Conservation (phyloP, 2,113 vertebrate genomes). For the Mesitornis unicolor region DNA sequence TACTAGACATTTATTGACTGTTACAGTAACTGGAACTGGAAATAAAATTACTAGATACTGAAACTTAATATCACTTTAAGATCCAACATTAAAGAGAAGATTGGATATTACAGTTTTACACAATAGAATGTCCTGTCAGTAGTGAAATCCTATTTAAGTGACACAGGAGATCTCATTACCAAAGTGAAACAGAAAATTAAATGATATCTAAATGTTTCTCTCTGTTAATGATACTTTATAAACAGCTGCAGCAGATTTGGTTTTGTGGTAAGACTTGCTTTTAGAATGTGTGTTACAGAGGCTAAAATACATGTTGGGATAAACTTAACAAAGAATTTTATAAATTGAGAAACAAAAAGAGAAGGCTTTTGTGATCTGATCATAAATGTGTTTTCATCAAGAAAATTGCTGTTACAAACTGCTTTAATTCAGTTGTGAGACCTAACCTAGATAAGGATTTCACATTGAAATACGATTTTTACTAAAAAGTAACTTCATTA, state of each 20-base stretch:
- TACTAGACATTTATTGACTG: background rate
- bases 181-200: background rate
- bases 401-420: background rate
- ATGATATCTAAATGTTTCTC: background rate
- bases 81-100: background rate
- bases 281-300: background rate
- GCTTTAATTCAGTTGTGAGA: background rate
- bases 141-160: background rate
- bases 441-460: background rate
- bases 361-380: background rate
- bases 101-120: background rate
- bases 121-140: background rate
- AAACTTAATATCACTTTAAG: background rate
- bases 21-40: background rate
- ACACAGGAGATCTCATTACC: background rate
- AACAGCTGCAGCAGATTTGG: background rate
- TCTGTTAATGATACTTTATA: background rate
- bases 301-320: background rate
- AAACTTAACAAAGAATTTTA: background rate
- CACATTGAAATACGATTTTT: background rate
- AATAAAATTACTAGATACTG: background rate
- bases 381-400: background rate
- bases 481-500: rapidly evolving
- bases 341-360: background rate
- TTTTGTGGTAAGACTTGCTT: background rate